A percentile compares a stretch with the other conserved stretches of the same genome.
Conservation (phyloP, 1,140 invertebrate species). For the Pentalonia nigronervosa region DNA sequence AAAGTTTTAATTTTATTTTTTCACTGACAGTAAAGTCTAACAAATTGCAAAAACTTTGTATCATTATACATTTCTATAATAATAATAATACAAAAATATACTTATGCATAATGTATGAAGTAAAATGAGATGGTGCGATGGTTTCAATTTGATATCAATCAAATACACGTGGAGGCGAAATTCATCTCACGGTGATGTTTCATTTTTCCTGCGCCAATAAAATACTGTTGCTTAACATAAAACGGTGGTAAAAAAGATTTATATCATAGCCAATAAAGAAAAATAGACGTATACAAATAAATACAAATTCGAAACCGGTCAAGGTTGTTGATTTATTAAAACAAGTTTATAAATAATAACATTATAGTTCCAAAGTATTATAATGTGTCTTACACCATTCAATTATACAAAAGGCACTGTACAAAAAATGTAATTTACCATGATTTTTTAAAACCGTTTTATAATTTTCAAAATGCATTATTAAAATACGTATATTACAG, state of each 20-base stretch:
- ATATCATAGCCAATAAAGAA: not conserved
- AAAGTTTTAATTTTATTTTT: not conserved
- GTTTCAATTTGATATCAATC: slow-evolving; percentile 34
- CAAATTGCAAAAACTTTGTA: not conserved
- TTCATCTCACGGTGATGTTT: not conserved
- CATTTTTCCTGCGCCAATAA: not conserved
- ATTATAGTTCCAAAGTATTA: not conserved
- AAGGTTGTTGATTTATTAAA: not conserved
- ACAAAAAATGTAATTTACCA: not conserved
- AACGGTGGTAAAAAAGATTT: not conserved
- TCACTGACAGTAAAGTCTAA: not conserved
- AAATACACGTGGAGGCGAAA: not conserved
- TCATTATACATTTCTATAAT: not conserved
- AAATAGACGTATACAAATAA: not conserved
- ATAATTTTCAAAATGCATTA: not conserved
- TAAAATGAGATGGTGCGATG: not conserved
- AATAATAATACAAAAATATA: not conserved
- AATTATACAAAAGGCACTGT: not conserved
- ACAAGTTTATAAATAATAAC: not conserved
- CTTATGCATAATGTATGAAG: not conserved
- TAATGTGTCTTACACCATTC: not conserved
- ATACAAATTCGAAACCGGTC: not conserved
- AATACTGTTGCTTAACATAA: not conserved
- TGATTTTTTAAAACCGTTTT: not conserved
- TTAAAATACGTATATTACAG: not conserved